phyloP scores from a whole-genome alignment of 2,888 invertebrate genomes.

The Pollenia angustigena region DNA sequence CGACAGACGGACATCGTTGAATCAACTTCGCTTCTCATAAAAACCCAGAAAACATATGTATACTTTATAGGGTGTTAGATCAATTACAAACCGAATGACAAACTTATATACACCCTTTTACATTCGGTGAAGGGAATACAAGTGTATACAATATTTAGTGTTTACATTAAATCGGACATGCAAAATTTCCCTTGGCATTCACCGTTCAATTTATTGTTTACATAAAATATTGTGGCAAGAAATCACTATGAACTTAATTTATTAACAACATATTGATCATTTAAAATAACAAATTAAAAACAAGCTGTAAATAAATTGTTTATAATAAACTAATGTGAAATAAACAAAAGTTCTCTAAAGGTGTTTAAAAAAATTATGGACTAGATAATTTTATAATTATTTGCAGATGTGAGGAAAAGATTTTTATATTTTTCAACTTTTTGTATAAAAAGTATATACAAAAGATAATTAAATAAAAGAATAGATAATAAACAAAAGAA shows the following conservation, averaged over 20 bases:
- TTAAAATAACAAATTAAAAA: slow-evolving; percentile 19
- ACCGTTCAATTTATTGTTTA: slow-evolving; percentile 4
- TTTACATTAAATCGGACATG: neutral
- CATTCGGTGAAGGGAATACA: too few relatives aligned
- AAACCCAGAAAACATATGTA: too few relatives aligned
- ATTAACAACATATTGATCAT: slow-evolving; percentile 15
- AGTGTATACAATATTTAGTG: neutral
- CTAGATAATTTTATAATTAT: slow-evolving; percentile 21
- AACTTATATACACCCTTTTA: too few relatives aligned
- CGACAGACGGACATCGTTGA: too few relatives aligned
- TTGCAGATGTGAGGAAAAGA: neutral
- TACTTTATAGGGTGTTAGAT: too few relatives aligned
- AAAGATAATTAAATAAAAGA: neutral
- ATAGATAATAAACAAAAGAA: neutral
- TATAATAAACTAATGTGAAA: neutral
- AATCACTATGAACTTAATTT: slow-evolving; percentile 2
- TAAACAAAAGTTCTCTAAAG: neutral
- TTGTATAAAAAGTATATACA: too few relatives aligned
- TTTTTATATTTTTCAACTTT: too few relatives aligned
- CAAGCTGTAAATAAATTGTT: slow-evolving; percentile 34
- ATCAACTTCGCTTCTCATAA: too few relatives aligned
- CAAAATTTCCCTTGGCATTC: slow-evolving; percentile 5
- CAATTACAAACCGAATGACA: too few relatives aligned
- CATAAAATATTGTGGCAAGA: neutral
- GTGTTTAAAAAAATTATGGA: neutral